These are phyloP conservation scores for Steinernema hermaphroditum DNA, from an alignment of 2,888 invertebrate species.

Conservation along the genomic window DNA sequence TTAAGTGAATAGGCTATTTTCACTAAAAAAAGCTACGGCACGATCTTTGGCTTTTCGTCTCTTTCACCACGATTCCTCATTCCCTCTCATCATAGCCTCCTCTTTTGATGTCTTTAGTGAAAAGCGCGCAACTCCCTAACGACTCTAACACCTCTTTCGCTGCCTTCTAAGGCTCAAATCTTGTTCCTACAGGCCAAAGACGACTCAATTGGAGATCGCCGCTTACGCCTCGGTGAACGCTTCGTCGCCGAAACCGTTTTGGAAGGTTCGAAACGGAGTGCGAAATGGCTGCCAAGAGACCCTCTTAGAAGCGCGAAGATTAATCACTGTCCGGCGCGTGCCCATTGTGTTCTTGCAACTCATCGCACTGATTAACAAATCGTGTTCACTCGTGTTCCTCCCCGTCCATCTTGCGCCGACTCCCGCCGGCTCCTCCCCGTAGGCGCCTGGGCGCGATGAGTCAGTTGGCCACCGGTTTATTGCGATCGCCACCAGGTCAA, in stretches of 20 bases:
- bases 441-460: constrained; percentile 24
- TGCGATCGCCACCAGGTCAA: constrained; percentile 22
- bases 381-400: not conserved
- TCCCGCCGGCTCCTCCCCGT: not conserved
- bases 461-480: constrained; percentile 31
- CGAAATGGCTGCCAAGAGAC: constrained; percentile 18
- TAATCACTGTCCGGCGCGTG: constrained; percentile 12
- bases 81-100: not conserved
- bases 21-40: too few relatives aligned
- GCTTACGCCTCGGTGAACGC: not conserved
- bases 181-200: too few relatives aligned
- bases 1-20: too few relatives aligned
- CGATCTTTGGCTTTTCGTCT: too few relatives aligned
- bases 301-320: constrained; percentile 16
- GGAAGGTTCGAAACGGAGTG: not conserved
- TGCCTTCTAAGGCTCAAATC: not conserved
- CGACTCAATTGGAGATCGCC: not conserved
- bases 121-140: not conserved
- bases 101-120: not conserved
- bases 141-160: too few relatives aligned
- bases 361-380: not conserved
- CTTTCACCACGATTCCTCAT: not conserved
- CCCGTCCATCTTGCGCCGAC: not conserved
- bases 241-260: not conserved
- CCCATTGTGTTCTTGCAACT: constrained; percentile 1